Evolutionary conservation across 1,140 invertebrate species (phyloP).

Genomic region (Akabosia matsudoensis): DNA sequence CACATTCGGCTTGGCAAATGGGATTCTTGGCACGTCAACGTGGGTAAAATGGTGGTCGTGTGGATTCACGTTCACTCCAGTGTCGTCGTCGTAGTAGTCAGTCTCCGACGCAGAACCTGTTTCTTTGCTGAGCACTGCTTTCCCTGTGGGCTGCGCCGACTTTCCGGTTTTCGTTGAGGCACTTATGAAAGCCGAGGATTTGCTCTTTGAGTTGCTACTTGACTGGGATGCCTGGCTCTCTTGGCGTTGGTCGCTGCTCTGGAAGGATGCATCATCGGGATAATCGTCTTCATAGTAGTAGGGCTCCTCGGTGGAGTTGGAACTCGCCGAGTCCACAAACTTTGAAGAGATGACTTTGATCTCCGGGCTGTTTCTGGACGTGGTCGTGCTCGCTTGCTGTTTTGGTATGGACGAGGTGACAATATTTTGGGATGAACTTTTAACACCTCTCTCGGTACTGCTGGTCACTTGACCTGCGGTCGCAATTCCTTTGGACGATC

Average conservation of each 20-base stretch:
- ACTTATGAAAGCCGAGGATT: background rate
- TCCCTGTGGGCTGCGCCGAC: background rate
- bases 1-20: slow-evolving; percentile 46
- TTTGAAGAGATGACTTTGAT: background rate
- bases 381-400: slow-evolving; percentile 4
- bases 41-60: slow-evolving; percentile 45
- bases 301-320: slow-evolving; percentile 35
- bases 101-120: background rate
- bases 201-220: background rate
- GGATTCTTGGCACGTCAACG: slow-evolving; percentile 46
- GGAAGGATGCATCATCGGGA: slow-evolving; percentile 28
- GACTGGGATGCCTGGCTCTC: background rate
- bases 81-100: slow-evolving; percentile 42
- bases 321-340: no score
- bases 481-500: background rate
- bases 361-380: background rate
- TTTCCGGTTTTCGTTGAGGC: background rate
- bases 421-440: background rate
- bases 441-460: background rate
- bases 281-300: slow-evolving; percentile 43
- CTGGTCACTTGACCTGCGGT: background rate
- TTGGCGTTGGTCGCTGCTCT: slow-evolving; percentile 6
- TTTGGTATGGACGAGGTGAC: slow-evolving; percentile 6
- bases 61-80: slow-evolving; percentile 29
- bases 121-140: background rate